phyloP scores from a whole-genome alignment of 1,140 invertebrate genomes.

The Vanessa atalanta region DNA sequence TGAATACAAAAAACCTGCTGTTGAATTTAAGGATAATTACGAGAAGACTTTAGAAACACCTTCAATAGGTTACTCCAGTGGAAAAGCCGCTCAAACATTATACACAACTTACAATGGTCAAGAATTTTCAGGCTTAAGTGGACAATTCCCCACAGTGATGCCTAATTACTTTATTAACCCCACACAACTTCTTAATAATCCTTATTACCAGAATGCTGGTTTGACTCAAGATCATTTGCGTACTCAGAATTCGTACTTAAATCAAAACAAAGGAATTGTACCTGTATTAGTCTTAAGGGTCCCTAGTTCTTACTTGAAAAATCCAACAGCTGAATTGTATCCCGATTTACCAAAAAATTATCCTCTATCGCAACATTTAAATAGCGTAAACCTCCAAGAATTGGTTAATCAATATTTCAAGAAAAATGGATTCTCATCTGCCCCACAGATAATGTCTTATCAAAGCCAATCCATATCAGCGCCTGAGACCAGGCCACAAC shows the following conservation, averaged over 20 bases:
- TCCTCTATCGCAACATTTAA: slow-evolving; percentile 78
- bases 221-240: slow-evolving; percentile 65
- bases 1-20: slow-evolving; percentile 55
- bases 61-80: slow-evolving; percentile 38
- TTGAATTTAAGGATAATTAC: slow-evolving; percentile 51
- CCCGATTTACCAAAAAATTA: slow-evolving; percentile 80
- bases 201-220: slow-evolving; percentile 71
- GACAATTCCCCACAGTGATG: slow-evolving; percentile 77
- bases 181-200: slow-evolving; percentile 69
- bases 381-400: slow-evolving; percentile 79
- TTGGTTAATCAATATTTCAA: slow-evolving; percentile 74
- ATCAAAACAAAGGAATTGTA: slow-evolving; percentile 73
- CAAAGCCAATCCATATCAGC: slow-evolving; percentile 44
- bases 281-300: slow-evolving; percentile 82
- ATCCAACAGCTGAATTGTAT: slow-evolving; percentile 78
- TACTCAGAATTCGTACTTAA: slow-evolving; percentile 58
- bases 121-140: slow-evolving; percentile 69
- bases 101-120: slow-evolving; percentile 79
- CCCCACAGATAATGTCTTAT: slow-evolving; percentile 69
- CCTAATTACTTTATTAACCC: slow-evolving; percentile 75
- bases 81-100: slow-evolving; percentile 58
- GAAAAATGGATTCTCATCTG: slow-evolving; percentile 65
- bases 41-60: slow-evolving; percentile 36
- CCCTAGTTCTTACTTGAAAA: slow-evolving; percentile 80
- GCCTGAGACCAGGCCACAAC: slow-evolving; percentile 51